A percentile compares a stretch with the other conserved stretches of the same genome.
Conservation (phyloP, 1,140 invertebrate genomes). For the Drosophila watanabei region DNA sequence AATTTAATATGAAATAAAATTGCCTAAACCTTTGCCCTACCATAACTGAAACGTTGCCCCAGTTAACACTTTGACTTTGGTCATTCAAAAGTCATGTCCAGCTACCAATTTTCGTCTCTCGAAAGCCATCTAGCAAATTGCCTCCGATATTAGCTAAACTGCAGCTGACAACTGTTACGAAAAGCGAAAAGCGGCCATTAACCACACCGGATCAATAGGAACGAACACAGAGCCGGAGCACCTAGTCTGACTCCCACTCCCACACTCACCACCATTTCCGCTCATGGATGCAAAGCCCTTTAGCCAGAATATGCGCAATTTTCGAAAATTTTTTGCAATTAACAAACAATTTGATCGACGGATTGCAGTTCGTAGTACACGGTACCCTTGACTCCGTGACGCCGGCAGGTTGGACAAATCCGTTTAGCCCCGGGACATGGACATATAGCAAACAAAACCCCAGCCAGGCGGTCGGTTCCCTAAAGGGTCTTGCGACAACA, state of each 20-base stretch:
- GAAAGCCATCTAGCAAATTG: slow-evolving; percentile 42
- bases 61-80: slow-evolving; percentile 24
- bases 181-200: slow-evolving; percentile 45
- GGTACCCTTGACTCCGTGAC: slow-evolving; percentile 47
- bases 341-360: slow-evolving; percentile 74
- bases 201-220: slow-evolving; percentile 41
- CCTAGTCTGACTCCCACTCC: slow-evolving; percentile 17
- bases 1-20: background rate
- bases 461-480: slow-evolving; percentile 33
- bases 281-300: slow-evolving; percentile 4
- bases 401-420: slow-evolving; percentile 79
- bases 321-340: slow-evolving; percentile 71
- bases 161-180: slow-evolving; percentile 69
- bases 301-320: slow-evolving; percentile 53
- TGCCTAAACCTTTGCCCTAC: background rate
- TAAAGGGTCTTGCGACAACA: slow-evolving; percentile 50
- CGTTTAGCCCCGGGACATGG: slow-evolving; percentile 59
- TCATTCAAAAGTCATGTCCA: slow-evolving; percentile 21
- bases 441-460: slow-evolving; percentile 35
- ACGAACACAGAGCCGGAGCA: slow-evolving; percentile 3
- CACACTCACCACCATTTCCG: slow-evolving; percentile 18
- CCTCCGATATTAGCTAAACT: slow-evolving; percentile 62
- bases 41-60: slow-evolving; percentile 6
- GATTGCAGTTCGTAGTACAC: slow-evolving; percentile 20
- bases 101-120: slow-evolving; percentile 7